A percentile compares a stretch with the other conserved stretches of the same genome.
phyloP scores from a whole-genome alignment of 2,113 vertebrate species.

The Urocolius indicus region DNA sequence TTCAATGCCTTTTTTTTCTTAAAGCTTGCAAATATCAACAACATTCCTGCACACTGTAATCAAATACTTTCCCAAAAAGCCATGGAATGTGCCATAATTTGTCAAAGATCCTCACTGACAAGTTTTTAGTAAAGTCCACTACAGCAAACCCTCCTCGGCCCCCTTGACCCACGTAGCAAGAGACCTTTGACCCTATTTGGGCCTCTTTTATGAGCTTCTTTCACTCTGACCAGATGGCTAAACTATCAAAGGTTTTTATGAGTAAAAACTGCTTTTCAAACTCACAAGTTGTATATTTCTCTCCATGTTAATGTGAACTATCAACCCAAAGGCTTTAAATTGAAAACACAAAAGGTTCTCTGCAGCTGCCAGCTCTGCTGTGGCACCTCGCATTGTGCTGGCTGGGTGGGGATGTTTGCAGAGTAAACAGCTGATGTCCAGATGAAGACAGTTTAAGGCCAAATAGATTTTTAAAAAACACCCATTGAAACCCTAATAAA shows the following conservation, averaged over 20 bases:
- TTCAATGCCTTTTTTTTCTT: neutral
- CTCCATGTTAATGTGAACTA: slow-evolving; percentile 82
- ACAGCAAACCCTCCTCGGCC: slow-evolving; percentile 86
- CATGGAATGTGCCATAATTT: slow-evolving; percentile 96
- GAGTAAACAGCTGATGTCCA: slow-evolving; percentile 79
- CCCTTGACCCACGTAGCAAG: slow-evolving; percentile 91
- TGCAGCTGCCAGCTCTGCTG: slow-evolving; percentile 56
- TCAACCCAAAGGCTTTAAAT: slow-evolving; percentile 74
- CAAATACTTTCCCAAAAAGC: slow-evolving; percentile 84
- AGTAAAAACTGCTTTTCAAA: slow-evolving; percentile 92
- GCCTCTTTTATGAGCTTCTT: slow-evolving; percentile 95
- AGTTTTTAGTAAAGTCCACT: slow-evolving; percentile 91
- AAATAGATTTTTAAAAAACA: slow-evolving; percentile 70
- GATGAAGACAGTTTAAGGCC: slow-evolving; percentile 74
- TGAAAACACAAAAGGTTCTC: slow-evolving; percentile 74
- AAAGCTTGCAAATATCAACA: slow-evolving; percentile 80
- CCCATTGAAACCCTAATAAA: slow-evolving; percentile 65
- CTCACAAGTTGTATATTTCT: slow-evolving; percentile 86
- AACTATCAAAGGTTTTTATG: slow-evolving; percentile 99
- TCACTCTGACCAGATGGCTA: slow-evolving; percentile 96
- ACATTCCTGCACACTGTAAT: slow-evolving; percentile 87
- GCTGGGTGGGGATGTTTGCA: slow-evolving; percentile 67
- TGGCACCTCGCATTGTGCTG: slow-evolving; percentile 47
- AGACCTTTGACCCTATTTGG: slow-evolving; percentile 94
- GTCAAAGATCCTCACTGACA: slow-evolving; percentile 91